Conservation (phyloP, 2,797 vertebrate genomes). For the Pipistrellus kuhlii region DNA sequence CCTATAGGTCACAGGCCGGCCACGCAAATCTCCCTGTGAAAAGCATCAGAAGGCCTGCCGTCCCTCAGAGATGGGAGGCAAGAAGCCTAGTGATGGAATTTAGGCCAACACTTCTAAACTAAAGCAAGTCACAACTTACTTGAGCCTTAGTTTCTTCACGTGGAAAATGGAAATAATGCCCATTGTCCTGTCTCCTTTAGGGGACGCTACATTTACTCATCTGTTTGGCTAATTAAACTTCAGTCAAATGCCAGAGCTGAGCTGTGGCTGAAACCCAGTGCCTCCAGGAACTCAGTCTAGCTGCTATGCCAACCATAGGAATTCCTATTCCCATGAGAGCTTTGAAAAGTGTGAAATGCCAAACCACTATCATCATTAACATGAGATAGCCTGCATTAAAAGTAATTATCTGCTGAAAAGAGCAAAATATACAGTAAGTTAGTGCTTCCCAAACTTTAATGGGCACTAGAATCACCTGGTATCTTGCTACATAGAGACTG, state of each 20-base stretch:
- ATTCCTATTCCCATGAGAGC: background rate
- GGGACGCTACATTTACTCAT: background rate
- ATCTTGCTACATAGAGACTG: background rate
- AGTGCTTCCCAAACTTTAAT: background rate
- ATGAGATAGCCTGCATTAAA: background rate
- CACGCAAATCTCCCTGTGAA: background rate
- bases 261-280: background rate
- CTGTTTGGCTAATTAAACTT: conserved; percentile 6
- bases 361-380: background rate
- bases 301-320: background rate
- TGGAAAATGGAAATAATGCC: background rate
- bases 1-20: background rate
- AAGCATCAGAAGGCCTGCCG: background rate
- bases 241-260: background rate
- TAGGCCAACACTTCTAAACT: background rate
- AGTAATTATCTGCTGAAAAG: background rate
- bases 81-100: background rate
- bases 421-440: background rate
- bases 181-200: background rate
- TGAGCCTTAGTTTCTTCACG: background rate
- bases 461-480: background rate
- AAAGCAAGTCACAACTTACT: background rate
- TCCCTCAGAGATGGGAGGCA: background rate
- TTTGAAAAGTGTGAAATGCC: conserved; percentile 2
- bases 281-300: background rate